Evolutionary conservation across 2,888 invertebrate species (phyloP).

Genomic region (Andrena minutula): DNA sequence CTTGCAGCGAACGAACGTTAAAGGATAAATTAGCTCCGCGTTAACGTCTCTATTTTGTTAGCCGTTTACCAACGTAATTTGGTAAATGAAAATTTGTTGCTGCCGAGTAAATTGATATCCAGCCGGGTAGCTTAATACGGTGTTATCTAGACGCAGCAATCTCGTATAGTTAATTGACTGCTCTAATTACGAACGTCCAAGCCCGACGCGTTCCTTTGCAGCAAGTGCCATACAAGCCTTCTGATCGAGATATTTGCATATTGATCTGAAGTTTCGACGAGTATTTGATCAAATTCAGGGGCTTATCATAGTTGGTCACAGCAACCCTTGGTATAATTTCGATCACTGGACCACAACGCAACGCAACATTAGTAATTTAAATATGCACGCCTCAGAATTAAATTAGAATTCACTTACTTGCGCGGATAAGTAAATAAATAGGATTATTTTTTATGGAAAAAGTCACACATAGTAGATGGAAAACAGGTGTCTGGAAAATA

Average conservation of each 20-base stretch:
- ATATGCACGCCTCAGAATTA: too few relatives aligned
- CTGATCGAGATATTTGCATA: constrained; percentile 50
- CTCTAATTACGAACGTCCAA: constrained; percentile 32
- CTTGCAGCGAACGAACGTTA: not conserved
- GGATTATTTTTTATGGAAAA: too few relatives aligned
- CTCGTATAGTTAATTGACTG: constrained; percentile 29
- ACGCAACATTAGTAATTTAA: too few relatives aligned
- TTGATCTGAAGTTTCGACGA: constrained; percentile 4
- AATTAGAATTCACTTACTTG: too few relatives aligned
- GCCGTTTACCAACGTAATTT: not conserved
- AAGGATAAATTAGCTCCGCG: not conserved
- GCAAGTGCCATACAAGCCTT: constrained; percentile 24
- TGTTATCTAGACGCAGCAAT: constrained; percentile 31
- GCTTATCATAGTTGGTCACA: too few relatives aligned
- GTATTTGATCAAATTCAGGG: not conserved
- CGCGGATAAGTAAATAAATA: too few relatives aligned
- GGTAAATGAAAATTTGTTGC: constrained; percentile 8
- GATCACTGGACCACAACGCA: too few relatives aligned
- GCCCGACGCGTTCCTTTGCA: constrained; percentile 16
- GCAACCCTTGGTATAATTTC: too few relatives aligned
- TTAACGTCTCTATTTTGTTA: constrained; percentile 9
- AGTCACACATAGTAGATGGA: too few relatives aligned
- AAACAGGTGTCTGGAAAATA: too few relatives aligned
- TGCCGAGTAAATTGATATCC: constrained; percentile 1
- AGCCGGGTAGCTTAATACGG: constrained; percentile 3